Base-by-base conservation (phyloP, 2,888 invertebrate species). In the Cheiracanthium punctorium region DNA sequence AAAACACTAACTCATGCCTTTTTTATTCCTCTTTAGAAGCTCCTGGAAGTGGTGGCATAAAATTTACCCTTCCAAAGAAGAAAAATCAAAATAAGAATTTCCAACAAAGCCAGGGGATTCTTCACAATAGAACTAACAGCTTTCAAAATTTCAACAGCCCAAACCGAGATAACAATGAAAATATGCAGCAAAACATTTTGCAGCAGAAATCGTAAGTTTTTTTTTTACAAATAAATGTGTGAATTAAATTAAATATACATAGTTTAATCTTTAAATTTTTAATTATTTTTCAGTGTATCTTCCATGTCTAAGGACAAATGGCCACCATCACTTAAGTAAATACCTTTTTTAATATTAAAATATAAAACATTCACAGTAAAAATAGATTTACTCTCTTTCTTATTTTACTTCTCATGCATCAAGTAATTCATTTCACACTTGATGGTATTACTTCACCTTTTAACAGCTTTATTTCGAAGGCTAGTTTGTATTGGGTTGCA, bases 21-120 rank as follows among this genome's bases (percentile, higher is more conserved):
- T 41, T 37, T 28, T 17, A 12, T 82, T 20, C 0, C n/a, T n/a
- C 65, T 74, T 30, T 20, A 85, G 84, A 79, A 79, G 79, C 81
- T 41, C 82, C 86, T 69, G 82, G 82, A 41, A 82, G 72, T 82
- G 82, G 75, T 14, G 87, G 87, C 17, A 71, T 87, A 17, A 87
- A 80, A 52, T 87, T 87, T 52, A 77, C 29, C 41, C 75, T 87
- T 43, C 87, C 87, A 8, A 87, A 82, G 30, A 87, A 81, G 24
- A 79, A 74, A 7, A 33, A 52, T 52, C 52, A 33, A 17, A 73
- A 71, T 32, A 58, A 64, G 28, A 30, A 29, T 52, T 82, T 65
- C 10, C 71, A 65, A 8, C 12, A 64, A 12, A 37, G n/a, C 8
- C 43, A 70, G 48, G 64, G 67, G 33, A 43, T 17, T 2, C 28